These are phyloP conservation scores for Tenodera sinensis DNA, from an alignment of 2,888 invertebrate species.

Conservation along the genomic window DNA sequence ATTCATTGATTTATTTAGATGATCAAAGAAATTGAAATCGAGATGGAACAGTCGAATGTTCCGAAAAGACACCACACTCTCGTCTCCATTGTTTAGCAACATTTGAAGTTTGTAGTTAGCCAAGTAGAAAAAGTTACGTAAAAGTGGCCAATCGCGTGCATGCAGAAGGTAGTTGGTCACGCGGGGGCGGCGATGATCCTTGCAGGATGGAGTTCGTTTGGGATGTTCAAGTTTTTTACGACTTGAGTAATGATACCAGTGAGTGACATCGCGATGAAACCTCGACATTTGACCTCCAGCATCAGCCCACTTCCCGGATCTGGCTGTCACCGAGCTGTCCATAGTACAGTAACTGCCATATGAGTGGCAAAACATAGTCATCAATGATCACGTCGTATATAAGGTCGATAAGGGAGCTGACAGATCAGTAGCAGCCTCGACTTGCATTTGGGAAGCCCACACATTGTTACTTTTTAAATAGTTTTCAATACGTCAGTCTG, in stretches of 20 bases:
- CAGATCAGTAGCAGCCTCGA: background rate
- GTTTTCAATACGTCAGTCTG: too few relatives aligned
- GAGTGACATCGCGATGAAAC: background rate
- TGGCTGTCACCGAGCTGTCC: background rate
- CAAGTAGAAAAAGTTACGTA: background rate
- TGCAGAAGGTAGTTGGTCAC: background rate
- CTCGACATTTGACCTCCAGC: background rate
- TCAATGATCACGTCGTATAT: background rate
- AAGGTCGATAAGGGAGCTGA: background rate
- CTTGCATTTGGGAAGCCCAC: too few relatives aligned
- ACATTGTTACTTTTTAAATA: too few relatives aligned
- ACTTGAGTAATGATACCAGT: background rate
- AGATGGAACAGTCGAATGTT: too few relatives aligned
- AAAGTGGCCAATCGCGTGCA: background rate
- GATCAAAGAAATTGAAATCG: too few relatives aligned
- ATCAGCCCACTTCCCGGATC: background rate
- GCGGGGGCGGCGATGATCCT: too few relatives aligned
- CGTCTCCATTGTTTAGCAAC: background rate
- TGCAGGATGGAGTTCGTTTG: background rate
- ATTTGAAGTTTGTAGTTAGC: background rate
- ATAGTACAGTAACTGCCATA: background rate
- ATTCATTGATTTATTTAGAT: too few relatives aligned
- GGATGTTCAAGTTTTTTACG: background rate
- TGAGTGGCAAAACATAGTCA: background rate
- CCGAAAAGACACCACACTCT: too few relatives aligned